phyloP scores from a whole-genome alignment of 2,113 vertebrate genomes.

The Platysteira castanea region DNA sequence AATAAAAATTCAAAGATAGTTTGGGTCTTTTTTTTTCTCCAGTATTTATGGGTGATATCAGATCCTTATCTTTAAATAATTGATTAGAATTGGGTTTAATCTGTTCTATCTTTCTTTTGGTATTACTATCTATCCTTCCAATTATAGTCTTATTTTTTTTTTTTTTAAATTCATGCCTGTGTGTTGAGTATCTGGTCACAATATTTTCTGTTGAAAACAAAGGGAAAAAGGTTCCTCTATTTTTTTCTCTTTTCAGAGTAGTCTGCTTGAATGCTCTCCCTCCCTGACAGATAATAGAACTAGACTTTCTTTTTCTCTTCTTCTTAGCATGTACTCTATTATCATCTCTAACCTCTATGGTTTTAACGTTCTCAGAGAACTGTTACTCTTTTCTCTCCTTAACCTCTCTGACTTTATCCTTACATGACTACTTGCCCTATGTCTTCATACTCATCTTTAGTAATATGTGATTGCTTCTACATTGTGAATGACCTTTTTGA shows the following conservation, averaged over 20 bases:
- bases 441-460: background rate
- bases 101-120: background rate
- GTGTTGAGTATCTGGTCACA: background rate
- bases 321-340: background rate
- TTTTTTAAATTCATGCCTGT: accelerated
- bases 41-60: background rate
- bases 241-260: background rate
- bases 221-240: background rate
- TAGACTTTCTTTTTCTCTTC: background rate
- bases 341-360: background rate
- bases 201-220: background rate
- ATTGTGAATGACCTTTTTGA: background rate
- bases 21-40: background rate
- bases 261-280: background rate
- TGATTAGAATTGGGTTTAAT: background rate
- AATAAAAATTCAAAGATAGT: background rate
- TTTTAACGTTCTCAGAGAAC: background rate
- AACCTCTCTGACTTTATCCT: background rate
- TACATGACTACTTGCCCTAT: background rate
- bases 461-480: background rate
- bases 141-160: no score
- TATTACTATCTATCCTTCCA: background rate
- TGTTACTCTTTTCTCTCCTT: background rate
- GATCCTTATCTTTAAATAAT: background rate
- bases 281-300: background rate